These are phyloP conservation scores for Lamellibrachia luymesi DNA, from an alignment of 1,140 invertebrate species.

Conservation along the genomic window DNA sequence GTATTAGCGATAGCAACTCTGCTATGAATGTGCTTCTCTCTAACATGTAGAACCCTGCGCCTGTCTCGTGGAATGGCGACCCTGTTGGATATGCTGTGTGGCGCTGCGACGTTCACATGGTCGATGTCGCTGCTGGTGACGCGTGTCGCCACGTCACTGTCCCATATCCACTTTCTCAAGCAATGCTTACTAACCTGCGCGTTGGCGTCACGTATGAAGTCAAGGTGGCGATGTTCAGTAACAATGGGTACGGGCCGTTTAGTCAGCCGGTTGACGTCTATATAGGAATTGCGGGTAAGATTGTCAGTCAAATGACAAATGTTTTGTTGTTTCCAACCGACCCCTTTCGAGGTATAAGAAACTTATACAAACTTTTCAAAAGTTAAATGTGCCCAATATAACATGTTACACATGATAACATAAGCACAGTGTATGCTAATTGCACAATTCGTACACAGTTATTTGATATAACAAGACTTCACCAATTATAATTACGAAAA, in stretches of 20 bases:
- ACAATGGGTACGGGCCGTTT: conserved; percentile 89
- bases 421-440: too few relatives aligned
- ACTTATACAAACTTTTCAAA: too few relatives aligned
- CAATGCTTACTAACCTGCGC: conserved; percentile 35
- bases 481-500: too few relatives aligned
- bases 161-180: conserved; percentile 27
- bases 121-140: not conserved
- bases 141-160: conserved; percentile 22
- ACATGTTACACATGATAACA: too few relatives aligned
- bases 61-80: not conserved
- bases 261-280: conserved; percentile 87
- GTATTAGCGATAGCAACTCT: not conserved
- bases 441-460: too few relatives aligned
- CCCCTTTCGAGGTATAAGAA: too few relatives aligned
- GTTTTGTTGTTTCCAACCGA: too few relatives aligned
- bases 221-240: conserved; percentile 94
- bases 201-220: conserved; percentile 80
- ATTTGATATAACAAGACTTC: too few relatives aligned
- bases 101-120: not conserved
- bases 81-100: conserved; percentile 1
- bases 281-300: conserved; percentile 80
- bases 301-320: too few relatives aligned
- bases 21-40: not conserved
- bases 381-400: too few relatives aligned
- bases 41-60: not conserved